Percentiles rank a stretch among this genome's conserved stretches.
These are phyloP conservation scores for Eucera pruinosa DNA, from an alignment of 2,888 invertebrate species.

Conservation along the genomic window DNA sequence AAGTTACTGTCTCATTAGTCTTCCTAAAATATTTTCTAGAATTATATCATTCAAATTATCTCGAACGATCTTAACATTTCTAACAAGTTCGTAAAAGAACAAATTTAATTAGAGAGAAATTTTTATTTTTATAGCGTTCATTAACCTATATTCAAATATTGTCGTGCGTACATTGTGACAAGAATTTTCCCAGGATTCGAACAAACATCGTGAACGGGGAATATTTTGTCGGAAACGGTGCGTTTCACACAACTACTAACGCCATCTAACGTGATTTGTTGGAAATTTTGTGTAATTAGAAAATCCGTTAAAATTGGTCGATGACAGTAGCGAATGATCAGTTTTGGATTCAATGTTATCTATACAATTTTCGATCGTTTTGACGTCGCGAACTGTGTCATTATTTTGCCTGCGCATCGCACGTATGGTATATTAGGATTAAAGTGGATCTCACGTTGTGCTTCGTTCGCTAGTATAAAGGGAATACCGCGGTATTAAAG, in stretches of 20 bases:
- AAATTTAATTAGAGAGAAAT: constrained; percentile 69
- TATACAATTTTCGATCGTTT: background rate
- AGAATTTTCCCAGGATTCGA: constrained; percentile 63
- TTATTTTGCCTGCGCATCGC: constrained; percentile 61
- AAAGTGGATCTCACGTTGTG: constrained; percentile 79
- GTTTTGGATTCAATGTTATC: background rate
- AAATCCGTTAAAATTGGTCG: constrained; percentile 27
- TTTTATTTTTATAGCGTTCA: constrained; percentile 59
- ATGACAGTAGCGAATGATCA: constrained; percentile 29
- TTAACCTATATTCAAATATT: background rate
- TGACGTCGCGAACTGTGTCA: constrained; percentile 58
- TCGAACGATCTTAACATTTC: background rate
- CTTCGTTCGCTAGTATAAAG: constrained; percentile 78
- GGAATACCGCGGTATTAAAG: constrained; percentile 80
- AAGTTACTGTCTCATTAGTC: constrained; percentile 60
- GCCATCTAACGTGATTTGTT: constrained; percentile 46
- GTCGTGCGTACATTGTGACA: constrained; percentile 51
- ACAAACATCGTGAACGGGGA: constrained; percentile 71
- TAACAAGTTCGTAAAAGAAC: background rate
- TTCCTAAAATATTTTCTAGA: constrained; percentile 62
- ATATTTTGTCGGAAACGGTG: constrained; percentile 64
- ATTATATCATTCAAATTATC: constrained; percentile 45
- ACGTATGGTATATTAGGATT: constrained; percentile 80
- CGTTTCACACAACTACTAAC: constrained; percentile 21
- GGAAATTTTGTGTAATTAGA: constrained; percentile 26